Evolutionary conservation across 1,140 invertebrate genomes (phyloP).

Genomic region (Plectrocnemia conspersa): DNA sequence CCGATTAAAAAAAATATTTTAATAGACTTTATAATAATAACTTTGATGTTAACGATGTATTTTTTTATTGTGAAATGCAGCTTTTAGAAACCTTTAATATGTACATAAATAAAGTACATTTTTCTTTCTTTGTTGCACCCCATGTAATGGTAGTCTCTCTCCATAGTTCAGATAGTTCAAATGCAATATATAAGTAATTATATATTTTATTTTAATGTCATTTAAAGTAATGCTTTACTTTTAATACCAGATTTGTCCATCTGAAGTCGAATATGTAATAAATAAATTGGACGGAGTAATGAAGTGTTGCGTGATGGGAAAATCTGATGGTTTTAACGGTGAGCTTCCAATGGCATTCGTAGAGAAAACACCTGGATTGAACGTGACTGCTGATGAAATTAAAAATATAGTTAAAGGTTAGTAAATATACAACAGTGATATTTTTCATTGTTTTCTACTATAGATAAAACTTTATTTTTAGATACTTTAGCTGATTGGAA

Average conservation of each 20-base stretch:
- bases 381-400: constrained; percentile 39
- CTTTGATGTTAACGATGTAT: too few relatives aligned
- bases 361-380: constrained; percentile 40
- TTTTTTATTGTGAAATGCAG: too few relatives aligned
- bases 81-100: too few relatives aligned
- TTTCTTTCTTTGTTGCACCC: too few relatives aligned
- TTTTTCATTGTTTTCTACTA: background rate
- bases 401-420: constrained; percentile 38
- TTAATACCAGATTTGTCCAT: constrained; percentile 31
- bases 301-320: constrained; percentile 61
- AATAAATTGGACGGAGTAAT: constrained; percentile 44
- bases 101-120: too few relatives aligned
- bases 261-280: constrained; percentile 26
- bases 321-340: constrained; percentile 53
- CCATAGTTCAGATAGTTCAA: too few relatives aligned
- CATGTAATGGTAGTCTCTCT: too few relatives aligned
- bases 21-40: too few relatives aligned
- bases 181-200: background rate
- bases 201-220: background rate
- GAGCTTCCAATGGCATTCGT: constrained; percentile 56
- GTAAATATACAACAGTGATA: background rate
- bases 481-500: constrained; percentile 17
- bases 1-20: too few relatives aligned
- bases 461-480: constrained; percentile 29
- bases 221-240: too few relatives aligned